phyloP scores from a whole-genome alignment of 1,140 invertebrate genomes.

The Caenorhabditis inopinata region DNA sequence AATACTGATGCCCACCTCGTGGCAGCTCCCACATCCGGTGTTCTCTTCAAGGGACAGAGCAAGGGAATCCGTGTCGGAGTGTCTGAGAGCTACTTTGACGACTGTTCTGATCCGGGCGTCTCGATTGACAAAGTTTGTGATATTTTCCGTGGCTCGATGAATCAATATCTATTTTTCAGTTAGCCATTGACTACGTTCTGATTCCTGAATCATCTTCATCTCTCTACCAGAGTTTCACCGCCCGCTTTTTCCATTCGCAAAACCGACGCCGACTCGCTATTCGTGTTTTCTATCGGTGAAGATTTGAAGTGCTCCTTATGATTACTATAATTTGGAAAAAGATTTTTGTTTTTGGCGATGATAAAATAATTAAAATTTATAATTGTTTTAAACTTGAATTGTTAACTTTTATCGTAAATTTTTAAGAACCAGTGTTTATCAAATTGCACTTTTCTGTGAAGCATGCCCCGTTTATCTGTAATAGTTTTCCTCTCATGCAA shows the following conservation, averaged over 20 bases:
- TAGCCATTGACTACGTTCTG: slow-evolving; percentile 9
- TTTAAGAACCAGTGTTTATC: no score
- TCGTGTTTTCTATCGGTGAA: neutral
- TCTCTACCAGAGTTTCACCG: neutral
- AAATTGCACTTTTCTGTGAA: no score
- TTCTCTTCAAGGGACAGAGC: neutral
- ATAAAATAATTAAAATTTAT: no score
- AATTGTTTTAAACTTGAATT: no score
- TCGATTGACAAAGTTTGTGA: neutral
- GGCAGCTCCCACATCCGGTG: neutral
- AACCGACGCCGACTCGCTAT: neutral
- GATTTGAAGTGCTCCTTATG: neutral
- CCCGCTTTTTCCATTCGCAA: neutral
- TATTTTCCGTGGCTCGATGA: neutral
- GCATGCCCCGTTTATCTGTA: no score
- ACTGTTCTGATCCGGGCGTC: neutral
- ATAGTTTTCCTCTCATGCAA: no score
- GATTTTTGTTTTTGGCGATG: neutral
- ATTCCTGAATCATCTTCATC: neutral
- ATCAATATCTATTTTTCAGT: neutral
- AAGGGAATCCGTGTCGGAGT: neutral
- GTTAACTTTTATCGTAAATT: no score
- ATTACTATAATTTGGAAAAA: neutral
- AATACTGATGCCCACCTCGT: slow-evolving; percentile 3
- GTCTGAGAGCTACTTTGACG: neutral